Evolutionary conservation across 2,888 invertebrate genomes (phyloP).

Genomic region (Mactromeris polynyma): DNA sequence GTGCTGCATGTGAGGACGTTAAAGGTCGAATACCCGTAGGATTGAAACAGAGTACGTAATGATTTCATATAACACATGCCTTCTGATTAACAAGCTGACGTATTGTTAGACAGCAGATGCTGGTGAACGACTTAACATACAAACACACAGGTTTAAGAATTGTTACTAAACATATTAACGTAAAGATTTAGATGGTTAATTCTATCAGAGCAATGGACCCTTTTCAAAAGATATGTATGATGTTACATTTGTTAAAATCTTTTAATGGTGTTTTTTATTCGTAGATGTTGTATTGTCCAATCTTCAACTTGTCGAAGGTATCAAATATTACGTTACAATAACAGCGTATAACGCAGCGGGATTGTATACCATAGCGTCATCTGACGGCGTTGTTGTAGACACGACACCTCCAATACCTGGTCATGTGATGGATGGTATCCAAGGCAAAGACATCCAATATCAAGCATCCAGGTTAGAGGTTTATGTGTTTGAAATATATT

Average conservation of each 20-base stretch:
- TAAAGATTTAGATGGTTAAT: too few relatives aligned
- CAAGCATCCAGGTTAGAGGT: constrained; percentile 66
- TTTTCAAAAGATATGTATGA: too few relatives aligned
- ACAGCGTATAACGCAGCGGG: constrained; percentile 76
- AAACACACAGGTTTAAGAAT: too few relatives aligned
- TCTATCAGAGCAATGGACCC: too few relatives aligned
- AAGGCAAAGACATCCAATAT: constrained; percentile 67
- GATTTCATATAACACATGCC: too few relatives aligned
- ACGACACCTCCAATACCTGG: constrained; percentile 75
- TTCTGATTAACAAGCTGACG: too few relatives aligned
- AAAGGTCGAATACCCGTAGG: not conserved
- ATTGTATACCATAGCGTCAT: constrained; percentile 69
- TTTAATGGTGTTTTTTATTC: constrained; percentile 17
- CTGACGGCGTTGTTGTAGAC: constrained; percentile 77
- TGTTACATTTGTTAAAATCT: too few relatives aligned
- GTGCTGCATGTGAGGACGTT: constrained; percentile 68
- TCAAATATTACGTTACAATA: constrained; percentile 69
- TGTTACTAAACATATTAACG: too few relatives aligned
- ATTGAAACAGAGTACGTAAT: constrained; percentile 8
- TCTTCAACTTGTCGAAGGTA: constrained; percentile 61
- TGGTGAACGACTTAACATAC: too few relatives aligned
- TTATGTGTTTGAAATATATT: not conserved
- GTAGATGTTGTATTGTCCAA: constrained; percentile 55
- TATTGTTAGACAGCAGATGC: too few relatives aligned
- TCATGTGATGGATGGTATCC: constrained; percentile 72